Base-by-base conservation (phyloP, 1,140 invertebrate species). In the Asbolus verrucosus region DNA sequence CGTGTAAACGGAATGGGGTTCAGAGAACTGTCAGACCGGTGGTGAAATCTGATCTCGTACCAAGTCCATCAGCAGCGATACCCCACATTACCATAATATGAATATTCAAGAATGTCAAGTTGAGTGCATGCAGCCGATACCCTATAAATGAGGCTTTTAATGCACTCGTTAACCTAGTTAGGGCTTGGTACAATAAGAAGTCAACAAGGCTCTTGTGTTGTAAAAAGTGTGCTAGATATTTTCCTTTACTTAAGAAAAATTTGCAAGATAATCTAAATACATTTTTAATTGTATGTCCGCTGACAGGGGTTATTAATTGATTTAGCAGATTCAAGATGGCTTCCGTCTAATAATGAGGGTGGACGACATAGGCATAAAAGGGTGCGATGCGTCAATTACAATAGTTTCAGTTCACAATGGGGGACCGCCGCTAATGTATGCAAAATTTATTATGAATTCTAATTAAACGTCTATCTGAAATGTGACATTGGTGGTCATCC, bases 71-170 rank as follows among this genome's bases (percentile, higher is more conserved):
- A 63, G 61, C 21, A 24, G 61, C 36, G 33, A 43, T 54, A 24
- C 18, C 61, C 61, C 14, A 36, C 18, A 63, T 63, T 63, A 63
- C 19, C 61, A 63, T 63, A 63, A 27, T 43, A 63, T 63, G 61
- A 63, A 63, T 63, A 63, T 63, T 63, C 61, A 63, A 43, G 19
- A 63, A 27, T 43, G 39, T 63, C 61, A 31, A 62, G 59, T 62
- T 46, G 46, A 54, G 39, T 63, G 61, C 33, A 38, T 43, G 61
- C n/a, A n/a, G n/a, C 30, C 39, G 61, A 63, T 63, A 63, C 36
- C 39, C 61, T 39, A 63, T 63, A 63, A 62, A 63, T 43, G 61
- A 39, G 14, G 33, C 61, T 36, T 38, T 63, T 63, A 63, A 24
- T 19, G 61, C 61, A 63, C 19, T 63, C 21, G 11, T 31, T 39